Evolutionary conservation across 2,113 vertebrate species (phyloP), one percentile per base, ranked within the genome.

Genomic region (Salvelinus fontinalis): DNA sequence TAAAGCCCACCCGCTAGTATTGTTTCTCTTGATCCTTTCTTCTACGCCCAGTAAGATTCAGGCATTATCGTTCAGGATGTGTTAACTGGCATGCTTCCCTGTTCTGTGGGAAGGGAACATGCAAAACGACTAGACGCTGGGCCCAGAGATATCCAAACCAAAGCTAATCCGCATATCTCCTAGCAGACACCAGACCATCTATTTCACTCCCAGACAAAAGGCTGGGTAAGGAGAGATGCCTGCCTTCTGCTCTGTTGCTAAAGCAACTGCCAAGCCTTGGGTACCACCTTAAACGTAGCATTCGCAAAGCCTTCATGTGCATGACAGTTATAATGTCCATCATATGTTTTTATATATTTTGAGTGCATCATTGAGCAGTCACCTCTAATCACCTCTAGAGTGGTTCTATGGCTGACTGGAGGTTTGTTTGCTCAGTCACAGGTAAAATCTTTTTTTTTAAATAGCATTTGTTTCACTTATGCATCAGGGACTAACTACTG

Each of bases 101-200:
- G 76, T 82, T 79, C 79, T 76, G 83, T 69, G 51, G 9, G 62
- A 34, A 81, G 62, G 71, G 74, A 77, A 73, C 39, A 83, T 79
- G 83, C 84, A 84, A 89, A 84, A 85, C 69, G 73, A 82, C 73
- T 75, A 83, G 82, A 88, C 8, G 76, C 76, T 51, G 78, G 24
- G 69, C 79, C 70, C 71, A 74, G 69, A 79, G 86, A 82, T 82
- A 75, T 76, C 74, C 64, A 27, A 73, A 70, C 74, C 64, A 49
- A 84, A 72, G 76, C 68, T 62, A 62, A 62, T 22, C 59, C n/a
- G 24, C 62, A 67, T 84, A 86, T 90, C 74, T 81, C 70, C 71
- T 90, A 74, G 84, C 72, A 90, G 88, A 85, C 70, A 27, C 75
- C 77, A 75, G 86, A 80, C 85, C 85, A 89, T 84, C 83, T 83